Conservation (phyloP, 2,888 invertebrate species). For the Piscicola geometra region DNA sequence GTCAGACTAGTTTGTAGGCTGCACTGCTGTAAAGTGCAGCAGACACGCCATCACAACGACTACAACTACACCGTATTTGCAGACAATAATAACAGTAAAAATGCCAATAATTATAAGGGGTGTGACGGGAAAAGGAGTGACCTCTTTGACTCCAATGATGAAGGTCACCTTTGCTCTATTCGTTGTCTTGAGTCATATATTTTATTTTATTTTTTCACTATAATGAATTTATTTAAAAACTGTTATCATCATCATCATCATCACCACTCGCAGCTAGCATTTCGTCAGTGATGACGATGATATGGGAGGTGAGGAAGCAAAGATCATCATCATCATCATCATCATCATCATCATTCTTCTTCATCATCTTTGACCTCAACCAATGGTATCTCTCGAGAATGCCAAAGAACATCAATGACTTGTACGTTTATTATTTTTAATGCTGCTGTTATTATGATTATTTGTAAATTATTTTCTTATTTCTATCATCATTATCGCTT, state of each 20-base stretch:
- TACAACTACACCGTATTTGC: background rate
- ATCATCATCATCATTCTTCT: background rate
- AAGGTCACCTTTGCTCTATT: background rate
- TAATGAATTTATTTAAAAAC: background rate
- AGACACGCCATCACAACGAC: background rate
- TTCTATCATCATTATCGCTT: background rate
- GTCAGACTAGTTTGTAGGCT: background rate
- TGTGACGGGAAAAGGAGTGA: background rate
- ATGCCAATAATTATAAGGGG: background rate
- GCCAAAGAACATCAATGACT: slow-evolving; percentile 18
- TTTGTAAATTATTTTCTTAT: background rate
- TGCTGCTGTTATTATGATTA: background rate
- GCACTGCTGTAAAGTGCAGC: background rate
- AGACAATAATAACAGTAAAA: background rate
- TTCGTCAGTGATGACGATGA: background rate
- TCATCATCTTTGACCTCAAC: slow-evolving; percentile 25
- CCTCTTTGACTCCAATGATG: background rate
- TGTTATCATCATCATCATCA: background rate
- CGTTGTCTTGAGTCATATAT: background rate
- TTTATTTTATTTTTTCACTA: background rate
- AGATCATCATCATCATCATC: background rate
- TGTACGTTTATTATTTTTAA: background rate
- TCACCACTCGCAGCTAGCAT: background rate
- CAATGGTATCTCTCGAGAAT: slow-evolving; percentile 25
- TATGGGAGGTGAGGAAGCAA: background rate